Evolutionary conservation across 2,888 invertebrate species (phyloP), one percentile per base, ranked within the genome.

Genomic region (Diaprepes abbreviatus): DNA sequence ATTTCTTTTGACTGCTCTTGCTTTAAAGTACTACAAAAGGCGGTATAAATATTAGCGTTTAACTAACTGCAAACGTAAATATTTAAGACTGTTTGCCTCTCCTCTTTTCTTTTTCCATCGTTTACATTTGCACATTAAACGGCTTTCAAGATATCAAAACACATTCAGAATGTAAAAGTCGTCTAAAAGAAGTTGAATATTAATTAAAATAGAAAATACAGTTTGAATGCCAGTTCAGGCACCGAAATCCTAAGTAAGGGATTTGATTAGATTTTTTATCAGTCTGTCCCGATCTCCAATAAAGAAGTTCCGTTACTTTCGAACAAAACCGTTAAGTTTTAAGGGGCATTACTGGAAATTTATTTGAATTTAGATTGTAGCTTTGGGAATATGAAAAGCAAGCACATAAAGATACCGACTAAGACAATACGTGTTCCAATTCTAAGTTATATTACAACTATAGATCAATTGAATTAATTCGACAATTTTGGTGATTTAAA

Each of bases 191-290:
- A 67, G 58, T 33, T 28, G 66, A 54, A 66, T 66, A 67, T 63
- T 63, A 71, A 71, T 71, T 71, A 62, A 71, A 66, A 71, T 71
- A 71, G 57, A 55, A 71, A 71, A 71, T 71, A 62, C 63, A 59
- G 48, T 59, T 71, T 59, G 67, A 70, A 70, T 50, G 65, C 60
- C 36, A 40, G 21, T 38, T 17, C 48, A 57, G 66, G 60, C 70
- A 70, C 45, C 35, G 60, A 70, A 66, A 66, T 55, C 66, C 45
- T 66, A 65, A 59, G 70, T 66, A 60, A 38, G 66, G 33, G 66
- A 72, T 72, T 72, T 72, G 72, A 72, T 72, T 72, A 70, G 70
- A 63, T 72, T 72, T 72, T 72, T 70, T 72, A 72, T 72, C 72
- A 69, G 72, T 69, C 59, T 60, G 62, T 72, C 62, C 72, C 72